phyloP scores from a whole-genome alignment of 2,113 vertebrate genomes.

The Microcebus lehilahytsara region DNA sequence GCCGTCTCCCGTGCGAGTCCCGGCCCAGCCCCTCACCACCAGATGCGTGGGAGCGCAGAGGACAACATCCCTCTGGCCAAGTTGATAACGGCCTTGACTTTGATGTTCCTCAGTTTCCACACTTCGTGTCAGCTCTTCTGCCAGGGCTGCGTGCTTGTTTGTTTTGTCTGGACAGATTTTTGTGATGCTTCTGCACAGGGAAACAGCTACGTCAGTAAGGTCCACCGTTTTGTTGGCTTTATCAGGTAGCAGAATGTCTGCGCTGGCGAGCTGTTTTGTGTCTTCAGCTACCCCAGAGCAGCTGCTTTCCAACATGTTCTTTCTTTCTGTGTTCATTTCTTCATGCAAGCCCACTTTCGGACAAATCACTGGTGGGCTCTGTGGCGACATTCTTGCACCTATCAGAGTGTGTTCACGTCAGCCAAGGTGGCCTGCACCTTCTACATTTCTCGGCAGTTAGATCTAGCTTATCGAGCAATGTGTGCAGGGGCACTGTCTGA shows the following conservation, averaged over 20 bases:
- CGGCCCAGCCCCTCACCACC: fast-evolving
- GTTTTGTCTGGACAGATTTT: conserved; percentile 54
- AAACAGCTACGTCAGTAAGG: conserved; percentile 34
- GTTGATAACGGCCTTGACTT: background rate
- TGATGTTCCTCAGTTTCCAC: conserved; percentile 54
- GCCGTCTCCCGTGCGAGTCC: background rate
- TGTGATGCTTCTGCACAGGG: background rate
- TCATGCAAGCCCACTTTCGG: background rate
- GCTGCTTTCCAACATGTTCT: background rate
- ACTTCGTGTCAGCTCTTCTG: background rate
- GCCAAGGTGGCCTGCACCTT: background rate
- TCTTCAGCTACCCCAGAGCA: background rate
- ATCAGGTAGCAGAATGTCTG: background rate
- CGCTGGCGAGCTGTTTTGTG: background rate
- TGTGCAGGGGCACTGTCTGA: background rate
- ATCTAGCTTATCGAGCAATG: background rate
- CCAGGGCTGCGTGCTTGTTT: conserved; percentile 10
- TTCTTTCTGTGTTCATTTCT: background rate
- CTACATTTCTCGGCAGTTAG: background rate
- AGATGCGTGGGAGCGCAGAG: background rate
- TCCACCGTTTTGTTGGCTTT: conserved; percentile 42
- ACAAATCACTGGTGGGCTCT: background rate
- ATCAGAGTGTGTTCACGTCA: background rate
- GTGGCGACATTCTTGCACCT: background rate
- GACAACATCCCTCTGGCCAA: background rate